Conservation (phyloP, 2,113 vertebrate species). For the Candoia aspera region DNA sequence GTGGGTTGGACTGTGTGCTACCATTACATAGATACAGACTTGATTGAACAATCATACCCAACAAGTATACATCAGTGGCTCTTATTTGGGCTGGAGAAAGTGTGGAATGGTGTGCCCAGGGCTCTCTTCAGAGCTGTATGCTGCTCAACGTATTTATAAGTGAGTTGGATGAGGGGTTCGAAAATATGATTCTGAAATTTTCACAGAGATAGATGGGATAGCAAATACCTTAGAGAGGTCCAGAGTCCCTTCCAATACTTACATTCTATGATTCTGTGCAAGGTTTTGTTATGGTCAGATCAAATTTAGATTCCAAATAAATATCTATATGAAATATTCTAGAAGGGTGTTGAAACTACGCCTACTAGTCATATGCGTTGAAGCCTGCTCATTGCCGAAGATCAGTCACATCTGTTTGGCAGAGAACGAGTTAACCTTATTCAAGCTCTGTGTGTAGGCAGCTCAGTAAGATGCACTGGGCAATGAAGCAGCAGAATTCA, state of each 20-base stretch:
- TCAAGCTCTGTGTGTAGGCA: slow-evolving; percentile 61
- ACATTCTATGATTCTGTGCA: neutral
- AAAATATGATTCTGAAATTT: neutral
- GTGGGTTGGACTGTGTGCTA: neutral
- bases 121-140: neutral
- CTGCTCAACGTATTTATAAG: neutral
- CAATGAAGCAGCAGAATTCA: slow-evolving; percentile 85
- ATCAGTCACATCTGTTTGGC: slow-evolving; percentile 21
- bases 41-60: no score
- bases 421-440: slow-evolving; percentile 64
- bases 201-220: neutral
- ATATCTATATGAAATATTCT: neutral
- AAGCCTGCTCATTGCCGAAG: neutral
- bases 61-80: neutral
- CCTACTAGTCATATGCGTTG: slow-evolving; percentile 16
- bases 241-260: neutral
- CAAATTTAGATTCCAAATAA: neutral
- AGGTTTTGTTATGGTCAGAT: neutral
- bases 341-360: neutral
- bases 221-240: neutral
- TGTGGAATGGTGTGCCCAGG: neutral
- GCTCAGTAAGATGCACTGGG: slow-evolving; percentile 70
- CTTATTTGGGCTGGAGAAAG: neutral
- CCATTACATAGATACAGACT: neutral
- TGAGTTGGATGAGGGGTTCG: neutral